Evolutionary conservation across 2,797 vertebrate species (phyloP).

Genomic region (Melanotaenia pygmaea): DNA sequence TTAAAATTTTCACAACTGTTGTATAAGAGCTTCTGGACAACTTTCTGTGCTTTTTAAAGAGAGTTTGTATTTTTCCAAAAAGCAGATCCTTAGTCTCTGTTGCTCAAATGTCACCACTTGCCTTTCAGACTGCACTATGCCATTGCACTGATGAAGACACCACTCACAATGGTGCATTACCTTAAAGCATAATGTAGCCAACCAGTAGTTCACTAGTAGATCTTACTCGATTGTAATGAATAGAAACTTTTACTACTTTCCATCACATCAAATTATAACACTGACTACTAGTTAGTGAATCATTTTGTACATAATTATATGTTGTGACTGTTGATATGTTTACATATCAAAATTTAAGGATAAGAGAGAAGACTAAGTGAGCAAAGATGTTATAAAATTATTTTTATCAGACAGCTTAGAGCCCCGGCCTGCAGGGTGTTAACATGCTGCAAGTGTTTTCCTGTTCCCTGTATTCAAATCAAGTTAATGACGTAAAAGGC

Average conservation of each 20-base stretch:
- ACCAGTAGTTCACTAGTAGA: slow-evolving; percentile 44
- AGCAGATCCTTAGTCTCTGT: background rate
- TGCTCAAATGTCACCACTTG: slow-evolving; percentile 48
- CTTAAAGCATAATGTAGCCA: slow-evolving; percentile 68
- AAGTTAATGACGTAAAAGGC: slow-evolving; percentile 41
- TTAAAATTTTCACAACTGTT: background rate
- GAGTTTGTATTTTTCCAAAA: background rate
- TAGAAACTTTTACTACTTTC: slow-evolving; percentile 52
- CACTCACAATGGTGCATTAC: slow-evolving; percentile 58
- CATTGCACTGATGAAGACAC: slow-evolving; percentile 56
- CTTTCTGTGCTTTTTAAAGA: background rate
- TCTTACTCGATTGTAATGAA: slow-evolving; percentile 29
- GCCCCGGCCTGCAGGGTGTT: slow-evolving; percentile 23
- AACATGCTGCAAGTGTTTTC: slow-evolving; percentile 35
- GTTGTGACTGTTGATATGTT: slow-evolving; percentile 68
- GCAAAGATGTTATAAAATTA: slow-evolving; percentile 19
- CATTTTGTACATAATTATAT: slow-evolving; percentile 72
- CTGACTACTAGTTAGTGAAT: slow-evolving; percentile 19
- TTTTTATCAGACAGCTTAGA: slow-evolving; percentile 6
- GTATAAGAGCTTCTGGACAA: background rate
- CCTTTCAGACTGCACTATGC: slow-evolving; percentile 68
- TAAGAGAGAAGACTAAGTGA: slow-evolving; percentile 5
- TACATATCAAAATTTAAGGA: slow-evolving; percentile 46
- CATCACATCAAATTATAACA: slow-evolving; percentile 34
- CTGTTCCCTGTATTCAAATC: slow-evolving; percentile 71